phyloP scores from a whole-genome alignment of 2,113 vertebrate species.

The Craseonycteris thonglongyai region DNA sequence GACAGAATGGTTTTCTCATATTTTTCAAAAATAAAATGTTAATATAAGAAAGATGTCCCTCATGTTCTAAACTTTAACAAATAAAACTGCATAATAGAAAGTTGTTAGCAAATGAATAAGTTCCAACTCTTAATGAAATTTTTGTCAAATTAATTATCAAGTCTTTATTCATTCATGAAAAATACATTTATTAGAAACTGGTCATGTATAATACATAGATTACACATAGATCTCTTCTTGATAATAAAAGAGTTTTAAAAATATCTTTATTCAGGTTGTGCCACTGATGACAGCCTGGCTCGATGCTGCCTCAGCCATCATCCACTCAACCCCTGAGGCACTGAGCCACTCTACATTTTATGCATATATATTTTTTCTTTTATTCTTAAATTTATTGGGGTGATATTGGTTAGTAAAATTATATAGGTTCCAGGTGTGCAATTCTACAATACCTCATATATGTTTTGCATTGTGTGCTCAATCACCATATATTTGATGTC shows the following conservation, averaged over 20 bases:
- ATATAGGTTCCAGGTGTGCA: too few species aligned
- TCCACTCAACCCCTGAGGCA: too few species aligned
- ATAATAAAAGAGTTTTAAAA: not conserved
- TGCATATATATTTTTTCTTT: too few species aligned
- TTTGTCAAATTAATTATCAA: not conserved
- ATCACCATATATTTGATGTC: too few species aligned
- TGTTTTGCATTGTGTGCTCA: too few species aligned
- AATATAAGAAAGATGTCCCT: not conserved
- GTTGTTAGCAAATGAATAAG: not conserved
- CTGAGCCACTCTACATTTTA: too few species aligned
- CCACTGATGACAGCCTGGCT: too few species aligned
- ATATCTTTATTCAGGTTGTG: too few species aligned
- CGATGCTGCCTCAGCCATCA: too few species aligned
- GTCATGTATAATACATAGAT: not conserved
- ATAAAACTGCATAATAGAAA: constrained; percentile 41
- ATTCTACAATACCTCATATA: too few species aligned
- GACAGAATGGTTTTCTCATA: not conserved
- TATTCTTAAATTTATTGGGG: too few species aligned
- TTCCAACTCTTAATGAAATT: not conserved
- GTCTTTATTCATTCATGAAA: not conserved
- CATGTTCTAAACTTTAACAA: constrained; percentile 27
- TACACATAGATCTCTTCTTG: not conserved
- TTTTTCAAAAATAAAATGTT: constrained; percentile 9
- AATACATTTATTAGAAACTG: not conserved
- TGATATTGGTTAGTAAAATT: too few species aligned